These are phyloP conservation scores for Mythimna vitellina DNA, from an alignment of 2,888 invertebrate genomes.

Conservation along the genomic window DNA sequence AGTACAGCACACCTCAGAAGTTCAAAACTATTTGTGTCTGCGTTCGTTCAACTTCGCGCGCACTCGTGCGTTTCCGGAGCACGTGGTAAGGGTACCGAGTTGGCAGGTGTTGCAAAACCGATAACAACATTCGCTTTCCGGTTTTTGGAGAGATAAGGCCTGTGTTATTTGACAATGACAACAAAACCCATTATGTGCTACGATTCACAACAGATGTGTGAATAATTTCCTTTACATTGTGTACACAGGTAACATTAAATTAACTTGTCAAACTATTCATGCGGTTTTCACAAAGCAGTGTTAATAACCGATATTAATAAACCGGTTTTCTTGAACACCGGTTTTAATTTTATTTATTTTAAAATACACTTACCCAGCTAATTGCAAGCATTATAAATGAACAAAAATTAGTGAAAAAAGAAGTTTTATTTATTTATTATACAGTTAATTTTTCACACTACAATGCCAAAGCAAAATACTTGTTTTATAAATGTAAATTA, in stretches of 20 bases:
- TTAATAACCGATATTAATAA: not conserved
- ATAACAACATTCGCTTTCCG: slow-evolving; percentile 57
- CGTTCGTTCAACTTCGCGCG: slow-evolving; percentile 75
- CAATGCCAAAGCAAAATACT: not conserved
- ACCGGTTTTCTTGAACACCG: not conserved
- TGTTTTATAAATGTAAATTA: slow-evolving; percentile 6
- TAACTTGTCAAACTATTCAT: not conserved
- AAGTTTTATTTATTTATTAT: not conserved
- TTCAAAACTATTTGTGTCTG: slow-evolving; percentile 86
- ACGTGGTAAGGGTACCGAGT: slow-evolving; percentile 77
- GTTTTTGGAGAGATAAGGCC: slow-evolving; percentile 25
- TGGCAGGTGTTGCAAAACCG: slow-evolving; percentile 77
- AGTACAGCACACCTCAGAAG: slow-evolving; percentile 74
- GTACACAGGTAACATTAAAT: not conserved
- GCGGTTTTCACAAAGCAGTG: not conserved
- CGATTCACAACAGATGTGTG: not conserved
- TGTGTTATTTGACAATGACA: slow-evolving; percentile 38
- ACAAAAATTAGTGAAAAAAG: not conserved
- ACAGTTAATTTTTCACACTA: not conserved
- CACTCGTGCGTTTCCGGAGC: slow-evolving; percentile 80
- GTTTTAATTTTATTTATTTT: slow-evolving; percentile 11
- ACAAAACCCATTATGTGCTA: slow-evolving; percentile 21
- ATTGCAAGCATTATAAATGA: not conserved
- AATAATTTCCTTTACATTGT: slow-evolving; percentile 4
- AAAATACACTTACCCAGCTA: not conserved